Percentiles rank a stretch among this genome's conserved stretches.
Evolutionary conservation across 1,140 invertebrate species (phyloP).

Genomic region (Tetraneura akinire): DNA sequence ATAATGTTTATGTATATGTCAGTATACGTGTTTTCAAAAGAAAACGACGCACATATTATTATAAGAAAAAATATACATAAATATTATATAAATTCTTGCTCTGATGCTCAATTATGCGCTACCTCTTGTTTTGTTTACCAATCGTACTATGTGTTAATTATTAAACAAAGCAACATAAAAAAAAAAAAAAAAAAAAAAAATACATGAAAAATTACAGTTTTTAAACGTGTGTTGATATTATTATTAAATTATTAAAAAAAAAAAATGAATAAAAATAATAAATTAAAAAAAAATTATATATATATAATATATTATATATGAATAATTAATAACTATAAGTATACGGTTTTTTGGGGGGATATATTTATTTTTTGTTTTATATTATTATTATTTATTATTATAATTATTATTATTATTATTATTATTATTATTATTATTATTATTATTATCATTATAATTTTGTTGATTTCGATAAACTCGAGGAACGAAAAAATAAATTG

Average conservation of each 20-base stretch:
- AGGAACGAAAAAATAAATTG: background rate
- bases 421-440: background rate
- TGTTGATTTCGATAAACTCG: constrained; percentile 15
- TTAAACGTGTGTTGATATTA: constrained; percentile 28
- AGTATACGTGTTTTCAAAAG: too few species aligned
- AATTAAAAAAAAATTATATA: constrained; percentile 5
- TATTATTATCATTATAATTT: background rate
- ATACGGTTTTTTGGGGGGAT: constrained; percentile 21
- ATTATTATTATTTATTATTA: background rate
- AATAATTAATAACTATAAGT: constrained; percentile 36
- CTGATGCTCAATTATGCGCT: constrained; percentile 44
- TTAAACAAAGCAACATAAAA: constrained; percentile 19
- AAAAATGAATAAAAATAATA: background rate
- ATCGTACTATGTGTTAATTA: constrained; percentile 40
- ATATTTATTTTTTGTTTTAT: background rate
- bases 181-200: too few species aligned
- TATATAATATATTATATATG: too few species aligned
- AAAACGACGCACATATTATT: too few species aligned
- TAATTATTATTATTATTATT: background rate
- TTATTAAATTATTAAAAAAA: background rate
- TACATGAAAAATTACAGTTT: too few species aligned
- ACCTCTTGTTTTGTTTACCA: constrained; percentile 50
- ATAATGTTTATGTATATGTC: too few species aligned
- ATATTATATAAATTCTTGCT: constrained; percentile 38
- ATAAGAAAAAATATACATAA: too few species aligned